phyloP scores from a whole-genome alignment of 2,888 invertebrate species.

The Dexiosoma caninum region DNA sequence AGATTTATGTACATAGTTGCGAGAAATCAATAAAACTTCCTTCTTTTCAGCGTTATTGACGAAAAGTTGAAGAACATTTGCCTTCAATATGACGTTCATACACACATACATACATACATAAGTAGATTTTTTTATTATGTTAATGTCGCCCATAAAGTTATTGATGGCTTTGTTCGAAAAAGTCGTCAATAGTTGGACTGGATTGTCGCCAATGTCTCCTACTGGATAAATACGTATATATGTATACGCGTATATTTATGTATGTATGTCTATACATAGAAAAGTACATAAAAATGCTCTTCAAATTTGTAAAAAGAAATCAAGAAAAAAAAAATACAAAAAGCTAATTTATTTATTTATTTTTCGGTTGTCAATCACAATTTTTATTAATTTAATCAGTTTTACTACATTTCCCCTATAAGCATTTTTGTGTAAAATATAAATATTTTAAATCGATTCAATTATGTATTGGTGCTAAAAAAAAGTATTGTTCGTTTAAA shows the following conservation, averaged over 20 bases:
- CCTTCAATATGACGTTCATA: no score
- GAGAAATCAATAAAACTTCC: no score
- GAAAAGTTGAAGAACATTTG: no score
- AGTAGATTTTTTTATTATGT: no score
- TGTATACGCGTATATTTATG: not conserved
- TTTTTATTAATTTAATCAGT: conserved; percentile 15
- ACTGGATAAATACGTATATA: no score
- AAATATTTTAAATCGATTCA: not conserved
- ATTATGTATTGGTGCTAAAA: not conserved
- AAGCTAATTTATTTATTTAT: not conserved
- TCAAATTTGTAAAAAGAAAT: not conserved
- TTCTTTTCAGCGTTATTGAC: no score
- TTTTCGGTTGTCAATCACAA: conserved; percentile 53
- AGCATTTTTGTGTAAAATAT: not conserved
- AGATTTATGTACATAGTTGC: no score
- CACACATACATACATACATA: no score
- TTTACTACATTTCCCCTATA: not conserved
- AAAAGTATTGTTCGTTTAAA: not conserved
- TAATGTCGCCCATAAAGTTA: no score
- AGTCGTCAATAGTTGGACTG: no score
- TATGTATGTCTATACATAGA: not conserved
- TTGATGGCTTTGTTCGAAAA: no score
- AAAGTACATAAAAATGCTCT: not conserved
- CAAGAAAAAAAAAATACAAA: not conserved
- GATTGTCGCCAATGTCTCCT: no score